Percentiles rank a stretch among this genome's conserved stretches.
phyloP scores from a whole-genome alignment of 2,113 vertebrate genomes.

The Ailurus styani region DNA sequence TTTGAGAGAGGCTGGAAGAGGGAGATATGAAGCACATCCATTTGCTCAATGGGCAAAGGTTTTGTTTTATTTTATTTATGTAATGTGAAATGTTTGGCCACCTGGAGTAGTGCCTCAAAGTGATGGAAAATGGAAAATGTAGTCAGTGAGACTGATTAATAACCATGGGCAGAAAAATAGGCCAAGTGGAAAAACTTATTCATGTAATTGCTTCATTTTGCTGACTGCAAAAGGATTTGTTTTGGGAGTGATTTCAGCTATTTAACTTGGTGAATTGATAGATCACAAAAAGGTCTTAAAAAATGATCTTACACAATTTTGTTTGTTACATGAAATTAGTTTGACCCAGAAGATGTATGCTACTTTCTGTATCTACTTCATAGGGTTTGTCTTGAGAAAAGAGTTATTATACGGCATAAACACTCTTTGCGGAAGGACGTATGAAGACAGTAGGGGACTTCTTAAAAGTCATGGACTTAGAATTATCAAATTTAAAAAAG shows the following conservation, averaged over 20 bases:
- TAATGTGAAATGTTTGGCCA: conserved; percentile 39
- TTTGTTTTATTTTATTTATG: conserved; percentile 25
- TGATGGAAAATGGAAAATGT: conserved; percentile 56
- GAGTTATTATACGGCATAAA: not conserved
- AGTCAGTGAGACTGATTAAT: conserved; percentile 61
- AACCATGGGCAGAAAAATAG: conserved; percentile 64
- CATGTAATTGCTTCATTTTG: conserved; percentile 62
- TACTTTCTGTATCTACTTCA: not conserved
- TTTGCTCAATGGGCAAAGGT: conserved; percentile 1
- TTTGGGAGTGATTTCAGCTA: conserved; percentile 50
- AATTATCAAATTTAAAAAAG: not conserved
- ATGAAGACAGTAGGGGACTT: not conserved
- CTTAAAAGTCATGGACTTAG: not conserved
- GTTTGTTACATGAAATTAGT: not conserved
- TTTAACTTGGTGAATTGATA: conserved; percentile 39
- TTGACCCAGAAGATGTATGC: not conserved
- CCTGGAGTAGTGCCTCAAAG: conserved; percentile 46
- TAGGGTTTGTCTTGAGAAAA: conserved; percentile 1
- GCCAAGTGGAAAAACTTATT: conserved; percentile 70
- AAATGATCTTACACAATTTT: not conserved
- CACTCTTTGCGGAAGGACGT: not conserved
- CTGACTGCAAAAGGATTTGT: conserved; percentile 64
- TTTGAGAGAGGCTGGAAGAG: not conserved
- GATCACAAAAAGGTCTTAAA: conserved; percentile 29
- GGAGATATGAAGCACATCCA: not conserved